Base-by-base conservation (phyloP, 2,113 vertebrate species). In the Poicephalus gulielmi region DNA sequence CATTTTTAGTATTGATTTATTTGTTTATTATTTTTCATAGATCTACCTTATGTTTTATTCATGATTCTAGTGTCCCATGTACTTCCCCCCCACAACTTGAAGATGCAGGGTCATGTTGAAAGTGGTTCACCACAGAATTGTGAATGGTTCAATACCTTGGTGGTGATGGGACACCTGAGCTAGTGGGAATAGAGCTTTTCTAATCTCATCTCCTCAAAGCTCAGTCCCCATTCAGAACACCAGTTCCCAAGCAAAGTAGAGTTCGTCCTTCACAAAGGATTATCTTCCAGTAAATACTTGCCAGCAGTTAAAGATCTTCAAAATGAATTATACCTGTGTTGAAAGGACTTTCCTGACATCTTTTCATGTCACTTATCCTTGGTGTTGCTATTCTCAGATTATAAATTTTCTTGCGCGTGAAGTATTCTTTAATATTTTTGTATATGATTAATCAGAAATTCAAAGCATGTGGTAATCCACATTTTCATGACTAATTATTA, bases 301-400 rank as follows among this genome's bases (percentile, higher is more conserved):
- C 39, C 62, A 41, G 33, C 47, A 77, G 39, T 47, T 73, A 47
- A 69, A 64, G 35, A 27, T 50, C 43, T 50, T 27, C n/a, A 69
- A 31, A 83, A 39, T 39, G 2, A 73, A 17, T 18, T 25, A 14
- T 57, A 39, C 3, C 4, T 28, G 4, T 0, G 0, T 60, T 33
- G 30, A 76, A 63, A 90, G 31, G 39, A 46, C 35, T 88, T 74
- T n/a, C 16, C 15, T 85, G 57, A 7, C 7, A 13, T 80, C 15
- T 80, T 76, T 77, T 77, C 46, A 41, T 2, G 2, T 85, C 67
- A 7, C 12, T 69, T 23, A 37, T 47, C 13, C 18, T 66, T 55
- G 47, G 3, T 52, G 17, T 60, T 59, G 82, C 17, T 75, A 2
- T 74, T 47, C 25, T 62, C 10, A 52, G 18, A 33, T 19, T 68